A percentile compares a stretch with the other conserved stretches of the same genome.
phyloP scores from a whole-genome alignment of 2,888 invertebrate genomes.

The Acanthosepion pharaonis region DNA sequence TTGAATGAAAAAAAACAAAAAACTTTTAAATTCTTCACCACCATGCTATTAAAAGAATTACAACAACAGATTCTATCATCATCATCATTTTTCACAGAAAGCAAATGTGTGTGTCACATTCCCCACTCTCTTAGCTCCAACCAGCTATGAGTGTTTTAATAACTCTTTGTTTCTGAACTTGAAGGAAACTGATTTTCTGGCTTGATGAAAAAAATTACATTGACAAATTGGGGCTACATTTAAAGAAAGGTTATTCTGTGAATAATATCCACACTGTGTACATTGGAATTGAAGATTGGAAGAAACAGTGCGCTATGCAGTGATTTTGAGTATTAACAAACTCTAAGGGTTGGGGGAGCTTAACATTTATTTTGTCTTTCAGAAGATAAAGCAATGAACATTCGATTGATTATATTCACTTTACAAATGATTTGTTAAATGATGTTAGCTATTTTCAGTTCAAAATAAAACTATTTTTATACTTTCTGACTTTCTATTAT shows the following conservation, averaged over 20 bases:
- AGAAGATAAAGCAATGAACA: neutral
- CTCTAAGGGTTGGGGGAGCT: neutral
- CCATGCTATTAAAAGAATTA: neutral
- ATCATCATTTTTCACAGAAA: neutral
- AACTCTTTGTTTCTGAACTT: neutral
- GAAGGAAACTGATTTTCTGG: neutral
- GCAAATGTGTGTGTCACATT: neutral
- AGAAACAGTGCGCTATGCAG: neutral
- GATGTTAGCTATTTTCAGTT: slow-evolving; percentile 33
- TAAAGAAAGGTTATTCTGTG: neutral
- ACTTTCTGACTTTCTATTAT: slow-evolving; percentile 4
- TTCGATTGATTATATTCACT: neutral
- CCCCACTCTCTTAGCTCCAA: neutral
- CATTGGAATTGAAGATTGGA: neutral
- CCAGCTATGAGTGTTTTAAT: neutral
- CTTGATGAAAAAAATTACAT: neutral
- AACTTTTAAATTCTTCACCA: neutral
- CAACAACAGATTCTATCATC: neutral
- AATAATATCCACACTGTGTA: neutral
- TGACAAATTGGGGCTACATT: neutral
- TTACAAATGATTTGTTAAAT: neutral
- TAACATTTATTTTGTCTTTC: neutral
- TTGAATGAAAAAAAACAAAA: neutral
- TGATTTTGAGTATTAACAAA: neutral
- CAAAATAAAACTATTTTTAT: slow-evolving; percentile 13